phyloP scores from a whole-genome alignment of 2,113 vertebrate species.

The Eublepharis macularius region DNA sequence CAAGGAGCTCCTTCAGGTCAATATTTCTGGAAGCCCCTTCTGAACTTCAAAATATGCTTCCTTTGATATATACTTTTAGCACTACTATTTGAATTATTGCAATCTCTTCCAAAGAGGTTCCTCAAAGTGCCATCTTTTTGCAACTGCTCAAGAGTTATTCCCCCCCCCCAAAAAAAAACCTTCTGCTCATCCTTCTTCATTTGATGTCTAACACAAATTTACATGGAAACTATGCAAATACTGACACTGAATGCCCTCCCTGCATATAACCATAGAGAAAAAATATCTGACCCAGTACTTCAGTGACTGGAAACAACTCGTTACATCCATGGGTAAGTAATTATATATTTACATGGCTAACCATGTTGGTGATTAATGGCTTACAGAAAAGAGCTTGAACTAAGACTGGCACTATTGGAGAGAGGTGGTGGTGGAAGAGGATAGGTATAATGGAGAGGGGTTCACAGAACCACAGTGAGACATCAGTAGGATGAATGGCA shows the following conservation, averaged over 20 bases:
- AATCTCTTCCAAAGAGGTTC: slow-evolving; percentile 66
- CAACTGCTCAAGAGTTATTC: slow-evolving; percentile 72
- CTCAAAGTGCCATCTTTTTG: slow-evolving; percentile 82
- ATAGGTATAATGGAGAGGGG: slow-evolving; percentile 23
- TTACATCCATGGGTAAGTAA: slow-evolving; percentile 64
- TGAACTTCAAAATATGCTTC: slow-evolving; percentile 68
- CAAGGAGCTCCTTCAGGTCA: neutral
- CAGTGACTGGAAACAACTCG: slow-evolving; percentile 73
- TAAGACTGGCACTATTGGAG: slow-evolving; percentile 64
- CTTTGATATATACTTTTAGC: slow-evolving; percentile 79
- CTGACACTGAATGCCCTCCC: slow-evolving; percentile 22
- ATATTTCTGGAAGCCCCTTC: slow-evolving; percentile 12
- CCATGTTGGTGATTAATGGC: slow-evolving; percentile 77
- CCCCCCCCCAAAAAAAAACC: slow-evolving; percentile 16
- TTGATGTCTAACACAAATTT: slow-evolving; percentile 10
- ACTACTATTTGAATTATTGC: slow-evolving; percentile 81
- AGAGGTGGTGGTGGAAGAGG: slow-evolving; percentile 9
- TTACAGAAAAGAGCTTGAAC: slow-evolving; percentile 70
- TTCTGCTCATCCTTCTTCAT: neutral
- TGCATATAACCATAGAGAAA: slow-evolving; percentile 52
- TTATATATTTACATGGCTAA: slow-evolving; percentile 71
- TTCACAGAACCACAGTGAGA: slow-evolving; percentile 63
- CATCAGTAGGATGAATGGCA: slow-evolving; percentile 75
- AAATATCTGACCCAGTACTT: slow-evolving; percentile 76
- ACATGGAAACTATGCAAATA: neutral